Percentiles rank a stretch among this genome's conserved stretches.
These are phyloP conservation scores for Zophobas morio DNA, from an alignment of 1,140 invertebrate genomes.

Conservation along the genomic window DNA sequence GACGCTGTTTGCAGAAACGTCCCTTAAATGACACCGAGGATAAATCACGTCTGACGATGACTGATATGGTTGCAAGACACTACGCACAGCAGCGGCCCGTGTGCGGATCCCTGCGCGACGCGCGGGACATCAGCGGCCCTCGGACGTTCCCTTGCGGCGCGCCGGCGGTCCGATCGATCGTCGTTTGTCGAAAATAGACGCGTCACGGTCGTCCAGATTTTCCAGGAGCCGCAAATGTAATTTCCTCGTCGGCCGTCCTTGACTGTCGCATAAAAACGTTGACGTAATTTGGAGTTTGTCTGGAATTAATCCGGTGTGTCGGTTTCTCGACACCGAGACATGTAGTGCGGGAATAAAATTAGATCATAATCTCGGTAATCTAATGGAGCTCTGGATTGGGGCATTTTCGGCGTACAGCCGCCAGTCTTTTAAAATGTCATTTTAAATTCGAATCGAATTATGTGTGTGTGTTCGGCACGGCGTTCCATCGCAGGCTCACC, in stretches of 20 bases:
- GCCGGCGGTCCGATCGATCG: neutral
- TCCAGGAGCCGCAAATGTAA: neutral
- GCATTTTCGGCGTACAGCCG: neutral
- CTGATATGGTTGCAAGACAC: neutral
- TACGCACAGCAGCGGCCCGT: neutral
- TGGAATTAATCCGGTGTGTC: neutral
- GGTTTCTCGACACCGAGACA: neutral
- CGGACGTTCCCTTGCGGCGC: neutral
- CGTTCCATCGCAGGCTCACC: constrained; percentile 42
- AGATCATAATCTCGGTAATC: constrained; percentile 35
- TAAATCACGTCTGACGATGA: constrained; percentile 12
- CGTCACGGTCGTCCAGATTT: neutral
- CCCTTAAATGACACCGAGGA: constrained; percentile 8
- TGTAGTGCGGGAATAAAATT: constrained; percentile 7
- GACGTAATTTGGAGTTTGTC: neutral
- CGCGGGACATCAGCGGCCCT: neutral
- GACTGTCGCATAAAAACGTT: neutral
- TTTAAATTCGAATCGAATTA: constrained; percentile 38
- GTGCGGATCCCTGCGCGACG: neutral
- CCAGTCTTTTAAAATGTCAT: constrained; percentile 30
- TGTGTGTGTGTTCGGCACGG: constrained; percentile 24
- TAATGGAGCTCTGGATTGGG: neutral
- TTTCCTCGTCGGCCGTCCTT: neutral
- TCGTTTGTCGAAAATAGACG: neutral
- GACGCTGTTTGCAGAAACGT: constrained; percentile 36